Conservation (phyloP, 2,797 vertebrate genomes). For the Acropternis orthonyx region DNA sequence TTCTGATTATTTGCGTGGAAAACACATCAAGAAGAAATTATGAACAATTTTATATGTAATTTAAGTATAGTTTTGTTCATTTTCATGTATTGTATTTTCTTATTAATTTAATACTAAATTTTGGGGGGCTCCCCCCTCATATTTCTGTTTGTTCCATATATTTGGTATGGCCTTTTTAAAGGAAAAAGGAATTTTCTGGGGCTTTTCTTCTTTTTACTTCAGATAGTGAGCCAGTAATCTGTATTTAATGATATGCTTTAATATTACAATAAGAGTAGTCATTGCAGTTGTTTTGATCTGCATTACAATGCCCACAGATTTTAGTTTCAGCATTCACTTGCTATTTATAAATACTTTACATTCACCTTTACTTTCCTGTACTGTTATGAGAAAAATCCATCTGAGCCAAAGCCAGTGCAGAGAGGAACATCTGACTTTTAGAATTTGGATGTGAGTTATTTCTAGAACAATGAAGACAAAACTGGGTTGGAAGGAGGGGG, state of each 20-base stretch:
- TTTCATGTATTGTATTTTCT: not conserved
- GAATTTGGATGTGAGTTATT: constrained; percentile 6
- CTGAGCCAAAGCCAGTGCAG: not conserved
- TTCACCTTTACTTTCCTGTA: constrained; percentile 20
- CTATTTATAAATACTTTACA: constrained; percentile 1
- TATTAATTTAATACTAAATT: not conserved
- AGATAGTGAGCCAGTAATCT: not conserved
- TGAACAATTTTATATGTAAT: not conserved
- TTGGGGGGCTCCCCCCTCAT: rapidly evolving
- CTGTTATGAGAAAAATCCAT: not conserved
- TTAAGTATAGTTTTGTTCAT: not conserved
- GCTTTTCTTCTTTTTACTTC: not conserved
- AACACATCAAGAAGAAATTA: not conserved
- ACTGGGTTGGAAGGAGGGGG: not conserved
- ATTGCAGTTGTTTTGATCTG: not conserved
- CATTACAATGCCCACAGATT: not conserved
- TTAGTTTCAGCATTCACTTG: not conserved
- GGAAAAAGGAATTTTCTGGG: not conserved
- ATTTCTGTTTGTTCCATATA: not conserved
- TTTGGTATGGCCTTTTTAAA: not conserved
- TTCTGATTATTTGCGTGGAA: not conserved
- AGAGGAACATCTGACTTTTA: not conserved
- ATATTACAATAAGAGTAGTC: constrained; percentile 3
- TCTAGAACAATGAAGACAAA: constrained; percentile 22
- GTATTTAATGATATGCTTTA: constrained; percentile 3